Evolutionary conservation across 2,888 invertebrate genomes (phyloP), one percentile per base, ranked within the genome.

Genomic region (Philhelius pedissequus): DNA sequence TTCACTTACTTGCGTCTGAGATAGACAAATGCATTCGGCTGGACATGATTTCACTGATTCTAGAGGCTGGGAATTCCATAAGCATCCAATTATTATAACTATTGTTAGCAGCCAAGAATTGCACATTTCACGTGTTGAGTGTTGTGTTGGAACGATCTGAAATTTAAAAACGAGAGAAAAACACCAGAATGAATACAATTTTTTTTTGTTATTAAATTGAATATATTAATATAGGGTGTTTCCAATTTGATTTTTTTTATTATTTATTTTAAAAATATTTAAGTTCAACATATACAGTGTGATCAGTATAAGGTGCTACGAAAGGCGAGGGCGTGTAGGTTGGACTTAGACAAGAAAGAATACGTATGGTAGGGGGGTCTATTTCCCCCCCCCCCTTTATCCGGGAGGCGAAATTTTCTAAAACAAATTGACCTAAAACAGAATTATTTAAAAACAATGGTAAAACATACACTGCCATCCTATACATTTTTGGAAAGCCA

Each of bases 21-120:
- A 96, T 86, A 96, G 93, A 91, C 96, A 96, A 91, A 96, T 96
- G 93, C 96, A 97, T 92, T 96, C 95, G 88, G 94, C 93, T 86
- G 96, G 96, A 90, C 96, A 96, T 88, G 94, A 93, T 87, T 95
- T 94, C 88, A 92, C 89, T 92, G 91, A 89, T 89, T 91, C 90
- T 88, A 90, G 89, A 89, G 89, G 89, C 89, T 90, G 90, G 88
- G 89, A 90, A 89, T 91, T 91, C 91, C 91, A 91, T 89, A 90
- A 90, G 90, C 91, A 91, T 90, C 90, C 91, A 90, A 91, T 90
- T 89, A 91, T 90, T 89, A 91, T 90, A 89, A 89, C 89, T 90
- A 90, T 90, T 89, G 91, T 90, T 89, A 90, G 89, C 87, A 90
- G 89, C 91, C 90, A 91, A 90, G 90, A 90, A 89, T 90, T 91